These are phyloP conservation scores for Ceramica pisi DNA, from an alignment of 2,888 invertebrate species.

Conservation along the genomic window DNA sequence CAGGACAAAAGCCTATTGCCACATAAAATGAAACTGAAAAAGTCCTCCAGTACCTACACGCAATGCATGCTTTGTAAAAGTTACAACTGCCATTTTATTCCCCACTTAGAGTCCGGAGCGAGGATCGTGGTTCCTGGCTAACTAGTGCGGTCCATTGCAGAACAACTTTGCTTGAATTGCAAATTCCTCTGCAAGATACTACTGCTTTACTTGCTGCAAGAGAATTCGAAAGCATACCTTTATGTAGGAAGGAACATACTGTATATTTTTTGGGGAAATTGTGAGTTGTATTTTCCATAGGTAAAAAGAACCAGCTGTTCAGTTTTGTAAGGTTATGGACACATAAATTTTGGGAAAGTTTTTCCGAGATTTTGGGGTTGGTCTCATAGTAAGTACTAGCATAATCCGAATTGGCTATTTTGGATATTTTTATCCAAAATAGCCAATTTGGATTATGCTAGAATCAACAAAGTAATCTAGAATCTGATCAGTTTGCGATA, in stretches of 20 bases:
- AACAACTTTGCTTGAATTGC: constrained; percentile 60
- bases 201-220: constrained; percentile 34
- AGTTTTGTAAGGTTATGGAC: too few species aligned
- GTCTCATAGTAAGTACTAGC: too few species aligned
- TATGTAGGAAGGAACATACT: constrained; percentile 4
- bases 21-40: constrained; percentile 23
- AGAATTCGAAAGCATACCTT: constrained; percentile 35
- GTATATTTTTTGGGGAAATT: constrained; percentile 13
- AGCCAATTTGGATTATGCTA: too few species aligned
- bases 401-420: too few species aligned
- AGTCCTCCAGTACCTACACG: constrained; percentile 2
- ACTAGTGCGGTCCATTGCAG: constrained; percentile 57
- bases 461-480: too few species aligned
- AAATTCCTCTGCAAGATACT: constrained; percentile 57
- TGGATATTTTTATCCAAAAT: too few species aligned
- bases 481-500: too few species aligned
- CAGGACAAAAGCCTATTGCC: too few species aligned
- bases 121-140: constrained; percentile 35
- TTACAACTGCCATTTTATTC: constrained; percentile 50
- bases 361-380: too few species aligned
- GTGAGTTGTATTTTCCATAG: background rate
- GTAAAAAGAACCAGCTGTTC: too few species aligned
- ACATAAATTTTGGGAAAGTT: too few species aligned
- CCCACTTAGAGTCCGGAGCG: constrained; percentile 38
- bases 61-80: constrained; percentile 40